Evolutionary conservation across 2,888 invertebrate genomes (phyloP).

Genomic region (Tanytarsus gracilentus): DNA sequence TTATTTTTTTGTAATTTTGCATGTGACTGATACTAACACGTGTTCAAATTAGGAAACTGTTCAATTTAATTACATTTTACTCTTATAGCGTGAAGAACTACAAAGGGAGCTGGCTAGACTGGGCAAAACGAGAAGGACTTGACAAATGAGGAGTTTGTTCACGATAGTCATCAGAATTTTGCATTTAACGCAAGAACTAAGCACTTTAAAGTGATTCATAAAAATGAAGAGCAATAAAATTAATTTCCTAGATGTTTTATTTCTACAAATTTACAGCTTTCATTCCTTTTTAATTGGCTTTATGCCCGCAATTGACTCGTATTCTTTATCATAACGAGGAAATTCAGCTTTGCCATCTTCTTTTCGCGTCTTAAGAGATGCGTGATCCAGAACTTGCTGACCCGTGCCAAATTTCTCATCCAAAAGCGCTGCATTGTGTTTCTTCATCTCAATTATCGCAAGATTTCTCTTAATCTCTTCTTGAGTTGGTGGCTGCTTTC

Average conservation of each 20-base stretch:
- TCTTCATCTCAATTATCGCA: constrained; percentile 61
- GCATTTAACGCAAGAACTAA: not conserved
- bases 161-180: not conserved
- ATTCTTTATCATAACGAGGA: constrained; percentile 53
- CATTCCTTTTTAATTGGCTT: constrained; percentile 30
- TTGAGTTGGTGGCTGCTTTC: constrained; percentile 56
- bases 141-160: constrained; percentile 32
- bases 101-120: constrained; percentile 40
- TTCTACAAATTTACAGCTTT: not conserved
- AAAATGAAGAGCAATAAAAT: not conserved
- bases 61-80: not conserved
- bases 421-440: constrained; percentile 62
- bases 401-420: constrained; percentile 53
- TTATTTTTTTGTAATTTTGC: not conserved
- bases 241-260: not conserved
- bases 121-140: constrained; percentile 38
- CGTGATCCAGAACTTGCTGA: constrained; percentile 45
- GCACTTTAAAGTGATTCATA: not conserved
- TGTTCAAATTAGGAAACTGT: not conserved
- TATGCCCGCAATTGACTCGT: constrained; percentile 44
- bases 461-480: constrained; percentile 65
- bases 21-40: not conserved
- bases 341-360: constrained; percentile 45
- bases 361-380: constrained; percentile 36
- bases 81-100: constrained; percentile 36